Conservation (phyloP, 2,888 invertebrate species). For the Ischnus inquisitorius region DNA sequence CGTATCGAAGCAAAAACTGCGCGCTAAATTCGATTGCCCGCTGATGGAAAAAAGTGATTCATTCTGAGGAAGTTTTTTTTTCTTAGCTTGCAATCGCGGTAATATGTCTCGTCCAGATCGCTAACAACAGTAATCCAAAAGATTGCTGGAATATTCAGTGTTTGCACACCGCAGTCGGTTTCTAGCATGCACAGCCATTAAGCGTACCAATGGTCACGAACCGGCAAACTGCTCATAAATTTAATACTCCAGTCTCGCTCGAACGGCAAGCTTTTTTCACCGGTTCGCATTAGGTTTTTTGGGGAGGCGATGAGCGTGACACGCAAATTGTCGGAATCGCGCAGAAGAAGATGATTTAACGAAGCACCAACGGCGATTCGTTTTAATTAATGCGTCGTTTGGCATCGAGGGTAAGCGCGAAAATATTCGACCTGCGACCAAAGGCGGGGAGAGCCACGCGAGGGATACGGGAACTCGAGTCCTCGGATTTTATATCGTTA, state of each 20-base stretch:
- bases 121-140: constrained; percentile 59
- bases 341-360: constrained; percentile 27
- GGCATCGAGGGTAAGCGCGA: constrained; percentile 14
- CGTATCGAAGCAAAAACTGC: too few species aligned
- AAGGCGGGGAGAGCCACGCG: constrained; percentile 16
- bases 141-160: constrained; percentile 47
- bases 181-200: constrained; percentile 16
- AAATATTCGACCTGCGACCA: constrained; percentile 21
- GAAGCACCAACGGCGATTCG: constrained; percentile 13
- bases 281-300: constrained; percentile 48
- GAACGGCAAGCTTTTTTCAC: not conserved
- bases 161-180: constrained; percentile 12
- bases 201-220: constrained; percentile 54
- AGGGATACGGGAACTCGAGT: constrained; percentile 18
- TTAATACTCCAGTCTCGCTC: constrained; percentile 33
- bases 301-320: constrained; percentile 22
- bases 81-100: constrained; percentile 18
- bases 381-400: constrained; percentile 43
- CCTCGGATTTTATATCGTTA: constrained; percentile 42
- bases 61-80: not conserved
- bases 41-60: not conserved
- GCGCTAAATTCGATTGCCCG: not conserved
- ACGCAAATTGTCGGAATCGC: constrained; percentile 17
- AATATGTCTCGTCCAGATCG: constrained; percentile 37
- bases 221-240: constrained; percentile 60